Conservation (phyloP, 2,888 invertebrate genomes). For the Diarsia dahlii region DNA sequence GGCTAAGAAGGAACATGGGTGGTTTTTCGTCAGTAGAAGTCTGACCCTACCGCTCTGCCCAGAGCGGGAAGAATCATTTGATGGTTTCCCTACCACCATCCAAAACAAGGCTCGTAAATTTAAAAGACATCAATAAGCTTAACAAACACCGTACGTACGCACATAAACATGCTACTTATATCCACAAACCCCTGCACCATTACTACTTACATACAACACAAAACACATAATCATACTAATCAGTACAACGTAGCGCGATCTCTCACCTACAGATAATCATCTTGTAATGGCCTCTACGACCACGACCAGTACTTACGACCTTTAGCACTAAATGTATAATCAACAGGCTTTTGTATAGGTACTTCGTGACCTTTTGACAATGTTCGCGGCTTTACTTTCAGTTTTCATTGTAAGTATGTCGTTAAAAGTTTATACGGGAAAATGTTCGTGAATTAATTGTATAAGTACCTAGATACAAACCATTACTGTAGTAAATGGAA, state of each 20-base stretch:
- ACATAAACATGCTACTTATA: conserved; percentile 14
- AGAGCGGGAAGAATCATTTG: no score
- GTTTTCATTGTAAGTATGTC: conserved; percentile 14
- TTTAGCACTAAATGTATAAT: conserved; percentile 43
- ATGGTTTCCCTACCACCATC: no score
- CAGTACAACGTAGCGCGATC: conserved; percentile 42
- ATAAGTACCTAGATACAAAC: background rate
- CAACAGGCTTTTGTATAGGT: conserved; percentile 37
- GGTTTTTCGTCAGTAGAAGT: no score
- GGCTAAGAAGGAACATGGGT: no score
- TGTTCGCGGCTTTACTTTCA: conserved; percentile 45
- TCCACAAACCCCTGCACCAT: conserved; percentile 17
- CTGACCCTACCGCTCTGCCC: no score
- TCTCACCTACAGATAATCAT: conserved; percentile 53
- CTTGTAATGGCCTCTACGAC: conserved; percentile 32
- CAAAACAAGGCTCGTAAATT: no score
- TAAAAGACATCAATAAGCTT: background rate
- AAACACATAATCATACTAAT: conserved; percentile 43
- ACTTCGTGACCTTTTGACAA: conserved; percentile 38
- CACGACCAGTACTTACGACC: conserved; percentile 32
- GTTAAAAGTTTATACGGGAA: conserved; percentile 8
- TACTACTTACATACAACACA: conserved; percentile 32
- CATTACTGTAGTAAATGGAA: background rate
- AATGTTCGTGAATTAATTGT: background rate
- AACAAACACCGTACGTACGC: background rate